Percentiles rank a stretch among this genome's conserved stretches.
Evolutionary conservation across 2,797 vertebrate species (phyloP).

Genomic region (Sebastes nivosus): DNA sequence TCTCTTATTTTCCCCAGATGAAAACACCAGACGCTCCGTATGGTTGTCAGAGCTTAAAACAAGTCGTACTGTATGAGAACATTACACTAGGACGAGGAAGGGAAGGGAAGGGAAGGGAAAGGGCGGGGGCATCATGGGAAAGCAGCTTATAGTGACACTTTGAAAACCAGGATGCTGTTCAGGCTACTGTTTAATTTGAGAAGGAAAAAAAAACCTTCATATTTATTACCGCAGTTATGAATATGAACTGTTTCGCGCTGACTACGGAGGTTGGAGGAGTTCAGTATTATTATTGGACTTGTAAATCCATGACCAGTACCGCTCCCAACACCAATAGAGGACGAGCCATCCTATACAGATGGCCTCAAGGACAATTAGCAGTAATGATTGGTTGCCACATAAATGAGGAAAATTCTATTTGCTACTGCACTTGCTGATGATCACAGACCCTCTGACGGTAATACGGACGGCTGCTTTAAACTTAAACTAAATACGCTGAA

Average conservation of each 20-base stretch:
- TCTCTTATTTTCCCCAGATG: constrained; percentile 77
- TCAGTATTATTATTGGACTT: constrained; percentile 71
- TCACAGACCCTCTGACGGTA: constrained; percentile 71
- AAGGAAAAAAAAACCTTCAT: constrained; percentile 27
- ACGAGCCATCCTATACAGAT: constrained; percentile 77
- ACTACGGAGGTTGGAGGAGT: constrained; percentile 64
- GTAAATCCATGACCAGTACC: constrained; percentile 76
- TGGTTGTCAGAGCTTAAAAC: constrained; percentile 65
- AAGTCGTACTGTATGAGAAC: constrained; percentile 60
- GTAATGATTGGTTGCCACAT: constrained; percentile 80
- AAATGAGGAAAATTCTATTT: constrained; percentile 81
- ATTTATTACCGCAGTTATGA: constrained; percentile 54
- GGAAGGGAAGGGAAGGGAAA: constrained; percentile 29
- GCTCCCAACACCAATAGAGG: constrained; percentile 71
- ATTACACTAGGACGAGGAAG: constrained; percentile 35
- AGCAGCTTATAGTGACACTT: constrained; percentile 53
- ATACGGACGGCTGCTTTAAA: constrained; percentile 70
- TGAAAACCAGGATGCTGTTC: constrained; percentile 56
- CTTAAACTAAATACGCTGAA: background rate
- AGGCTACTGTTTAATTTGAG: constrained; percentile 64
- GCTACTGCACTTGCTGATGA: constrained; percentile 75
- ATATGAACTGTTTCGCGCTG: constrained; percentile 47
- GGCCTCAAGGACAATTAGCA: constrained; percentile 83
- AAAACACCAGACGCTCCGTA: constrained; percentile 67
- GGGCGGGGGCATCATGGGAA: constrained; percentile 66